Conservation (phyloP, 2,888 invertebrate species). For the Luperina testacea region DNA sequence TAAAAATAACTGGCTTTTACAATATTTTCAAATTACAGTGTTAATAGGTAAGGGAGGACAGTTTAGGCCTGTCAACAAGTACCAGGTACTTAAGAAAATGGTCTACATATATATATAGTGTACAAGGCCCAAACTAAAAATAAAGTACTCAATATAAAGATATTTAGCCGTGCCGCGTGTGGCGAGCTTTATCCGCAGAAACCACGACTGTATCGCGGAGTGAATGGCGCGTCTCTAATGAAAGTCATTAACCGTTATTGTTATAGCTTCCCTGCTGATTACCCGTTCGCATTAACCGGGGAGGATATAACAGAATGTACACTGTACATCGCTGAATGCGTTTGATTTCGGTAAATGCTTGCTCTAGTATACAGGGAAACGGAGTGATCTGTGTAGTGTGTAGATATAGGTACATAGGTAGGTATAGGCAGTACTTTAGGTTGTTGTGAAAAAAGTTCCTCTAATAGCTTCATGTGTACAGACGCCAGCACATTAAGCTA, state of each 20-base stretch:
- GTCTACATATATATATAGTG: too few relatives aligned
- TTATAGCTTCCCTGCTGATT: slow-evolving; percentile 71
- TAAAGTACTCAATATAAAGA: background rate
- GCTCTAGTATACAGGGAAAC: slow-evolving; percentile 7
- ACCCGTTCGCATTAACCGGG: slow-evolving; percentile 67
- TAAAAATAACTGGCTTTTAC: background rate
- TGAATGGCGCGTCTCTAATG: slow-evolving; percentile 70
- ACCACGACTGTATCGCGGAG: slow-evolving; percentile 56
- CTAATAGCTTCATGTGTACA: too few relatives aligned
- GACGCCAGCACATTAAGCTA: too few relatives aligned
- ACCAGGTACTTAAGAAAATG: background rate
- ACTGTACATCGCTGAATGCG: slow-evolving; percentile 36
- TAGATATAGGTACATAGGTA: background rate
- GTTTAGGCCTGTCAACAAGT: background rate
- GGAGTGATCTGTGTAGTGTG: slow-evolving; percentile 7
- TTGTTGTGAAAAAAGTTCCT: background rate
- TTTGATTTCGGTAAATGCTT: slow-evolving; percentile 56
- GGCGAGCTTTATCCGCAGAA: slow-evolving; percentile 46
- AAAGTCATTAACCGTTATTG: slow-evolving; percentile 75
- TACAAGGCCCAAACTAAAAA: background rate
- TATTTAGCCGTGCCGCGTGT: slow-evolving; percentile 24
- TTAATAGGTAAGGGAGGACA: background rate
- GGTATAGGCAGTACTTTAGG: background rate
- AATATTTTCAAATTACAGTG: background rate
- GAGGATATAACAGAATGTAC: slow-evolving; percentile 60